These are phyloP conservation scores for Ptychoptera albimana DNA, from an alignment of 2,888 invertebrate genomes.

Conservation along the genomic window DNA sequence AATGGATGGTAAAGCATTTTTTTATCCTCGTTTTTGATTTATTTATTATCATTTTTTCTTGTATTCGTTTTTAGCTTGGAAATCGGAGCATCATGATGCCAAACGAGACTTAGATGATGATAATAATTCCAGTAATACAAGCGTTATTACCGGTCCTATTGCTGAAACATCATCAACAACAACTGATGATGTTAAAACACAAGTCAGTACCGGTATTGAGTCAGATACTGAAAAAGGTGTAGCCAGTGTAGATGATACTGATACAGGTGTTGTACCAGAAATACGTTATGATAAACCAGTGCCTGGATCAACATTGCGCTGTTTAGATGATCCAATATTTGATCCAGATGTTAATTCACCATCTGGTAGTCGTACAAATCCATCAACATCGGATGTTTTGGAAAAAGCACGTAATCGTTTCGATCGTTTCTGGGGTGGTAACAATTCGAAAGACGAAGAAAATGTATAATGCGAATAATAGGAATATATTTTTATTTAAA, in stretches of 20 bases:
- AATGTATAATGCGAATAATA: constrained; percentile 21
- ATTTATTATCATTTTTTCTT: no score
- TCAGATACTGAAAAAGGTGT: no score
- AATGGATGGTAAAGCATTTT: constrained; percentile 31
- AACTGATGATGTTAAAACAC: not conserved
- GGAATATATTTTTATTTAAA: no score
- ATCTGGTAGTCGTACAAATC: constrained; percentile 15
- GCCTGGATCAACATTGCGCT: constrained; percentile 34
- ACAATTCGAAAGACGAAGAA: constrained; percentile 22
- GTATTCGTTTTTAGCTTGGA: constrained; percentile 2
- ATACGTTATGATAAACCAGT: constrained; percentile 24
- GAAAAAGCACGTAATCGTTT: constrained; percentile 70
- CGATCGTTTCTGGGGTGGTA: constrained; percentile 71
- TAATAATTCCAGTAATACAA: no score
- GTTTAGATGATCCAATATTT: constrained; percentile 39
- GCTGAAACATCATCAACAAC: constrained; percentile 3
- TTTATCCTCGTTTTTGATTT: not conserved
- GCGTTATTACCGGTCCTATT: no score
- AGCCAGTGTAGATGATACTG: no score
- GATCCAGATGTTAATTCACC: constrained; percentile 21
- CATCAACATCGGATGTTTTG: constrained; percentile 40
- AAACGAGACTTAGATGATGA: not conserved
- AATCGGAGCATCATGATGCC: not conserved
- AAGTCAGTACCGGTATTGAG: no score
- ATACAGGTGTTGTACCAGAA: no score